Base-by-base conservation (phyloP, 2,888 invertebrate genomes). In the Abrostola triplasia region DNA sequence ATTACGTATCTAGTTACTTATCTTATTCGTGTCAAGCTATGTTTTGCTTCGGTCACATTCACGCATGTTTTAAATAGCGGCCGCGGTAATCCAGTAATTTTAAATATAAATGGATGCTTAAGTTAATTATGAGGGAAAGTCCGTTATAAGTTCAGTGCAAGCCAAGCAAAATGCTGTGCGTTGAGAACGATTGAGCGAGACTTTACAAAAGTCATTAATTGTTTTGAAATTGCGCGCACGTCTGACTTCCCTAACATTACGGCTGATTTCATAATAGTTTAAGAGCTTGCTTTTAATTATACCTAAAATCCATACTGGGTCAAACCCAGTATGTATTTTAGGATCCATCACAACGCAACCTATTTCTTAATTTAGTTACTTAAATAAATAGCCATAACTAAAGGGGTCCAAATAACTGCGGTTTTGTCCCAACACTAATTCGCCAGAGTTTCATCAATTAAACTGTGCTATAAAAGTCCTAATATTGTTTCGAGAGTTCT, bases 181-280 rank as follows among this genome's bases (percentile, higher is more conserved):
- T 81, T 74, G 73, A 73, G 73, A 82, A 83, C 86, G 73, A 80
- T 78, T 59, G 73, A 81, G 73, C 74, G 77, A 79, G 79, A 82
- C 82, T 83, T 81, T 81, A 87, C 85, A 86, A 88, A 88, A 86
- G 85, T 87, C 88, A 90, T 89, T 88, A 88, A 89, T 88, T 87
- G 85, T 87, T 88, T 77, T 79, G 73, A 84, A 88, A 86, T 84
- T 84, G 84, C 71, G 76, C 71, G 79, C 75, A 69, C 64, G 77
- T 73, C 73, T 64, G 68, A 77, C 75, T 84, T 79, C 68, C 79
- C n/a, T n/a, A n/a, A n/a, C n/a, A n/a, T 71, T 67, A 56, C 62
- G 66, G 82, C 86, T 86, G 88, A 88, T 86, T 87, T 84, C 80
- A 80, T 89, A 88, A 91, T 90, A 89, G 88, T 88, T 84, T 82